A percentile compares a stretch with the other conserved stretches of the same genome.
Conservation (phyloP, 2,888 invertebrate genomes). For the Eledona agricola region DNA sequence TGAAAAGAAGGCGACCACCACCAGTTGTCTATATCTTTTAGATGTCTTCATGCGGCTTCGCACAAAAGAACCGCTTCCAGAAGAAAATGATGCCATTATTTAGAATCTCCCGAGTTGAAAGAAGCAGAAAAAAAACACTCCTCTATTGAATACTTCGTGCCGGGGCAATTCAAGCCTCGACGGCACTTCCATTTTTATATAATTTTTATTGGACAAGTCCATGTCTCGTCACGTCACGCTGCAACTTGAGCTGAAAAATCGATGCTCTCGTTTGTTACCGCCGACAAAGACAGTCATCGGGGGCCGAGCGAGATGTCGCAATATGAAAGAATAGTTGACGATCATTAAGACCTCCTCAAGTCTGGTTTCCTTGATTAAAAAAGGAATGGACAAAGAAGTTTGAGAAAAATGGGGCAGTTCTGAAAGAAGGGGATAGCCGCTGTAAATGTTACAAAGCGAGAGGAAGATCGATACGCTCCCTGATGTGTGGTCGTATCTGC, state of each 20-base stretch:
- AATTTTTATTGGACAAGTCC: conserved; percentile 18
- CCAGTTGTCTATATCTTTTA: conserved; percentile 44
- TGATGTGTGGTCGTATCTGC: conserved; percentile 40
- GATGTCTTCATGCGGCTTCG: conserved; percentile 50
- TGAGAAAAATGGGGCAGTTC: conserved; percentile 35
- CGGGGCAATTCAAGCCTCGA: conserved; percentile 38
- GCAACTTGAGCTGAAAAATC: conserved; percentile 10
- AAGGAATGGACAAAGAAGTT: conserved; percentile 40
- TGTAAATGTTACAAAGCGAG: conserved; percentile 41
- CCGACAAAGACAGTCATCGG: conserved; percentile 4
- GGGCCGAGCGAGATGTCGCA: conserved; percentile 13
- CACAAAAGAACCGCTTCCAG: conserved; percentile 49
- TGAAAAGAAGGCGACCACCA: conserved; percentile 32
- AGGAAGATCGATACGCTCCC: conserved; percentile 37
- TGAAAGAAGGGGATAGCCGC: conserved; percentile 32
- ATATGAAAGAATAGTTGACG: conserved; percentile 39
- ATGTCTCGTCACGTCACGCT: conserved; percentile 3
- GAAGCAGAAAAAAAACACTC: conserved; percentile 37
- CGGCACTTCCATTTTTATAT: conserved; percentile 10
- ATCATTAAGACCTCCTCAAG: conserved; percentile 39
- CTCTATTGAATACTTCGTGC: conserved; percentile 42
- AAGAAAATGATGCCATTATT: conserved; percentile 52
- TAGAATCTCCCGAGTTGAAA: conserved; percentile 50
- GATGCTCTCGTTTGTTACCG: not conserved
- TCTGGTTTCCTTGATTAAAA: conserved; percentile 42